Base-by-base conservation (phyloP, 1,140 invertebrate species). In the Pollicipes pollicipes region DNA sequence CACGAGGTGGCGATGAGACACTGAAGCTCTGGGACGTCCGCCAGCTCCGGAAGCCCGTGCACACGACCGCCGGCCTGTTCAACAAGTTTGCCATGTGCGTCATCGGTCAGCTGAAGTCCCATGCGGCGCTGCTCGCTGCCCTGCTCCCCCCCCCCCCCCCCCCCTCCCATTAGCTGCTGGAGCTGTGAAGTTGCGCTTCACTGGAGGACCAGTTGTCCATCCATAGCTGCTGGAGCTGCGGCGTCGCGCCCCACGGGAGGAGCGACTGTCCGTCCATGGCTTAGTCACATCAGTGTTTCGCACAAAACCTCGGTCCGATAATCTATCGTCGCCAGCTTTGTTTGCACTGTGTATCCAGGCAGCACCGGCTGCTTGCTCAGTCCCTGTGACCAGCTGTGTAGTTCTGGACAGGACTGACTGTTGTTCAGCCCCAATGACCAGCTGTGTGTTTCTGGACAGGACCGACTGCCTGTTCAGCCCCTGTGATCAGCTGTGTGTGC, bases 21-120 rank as follows among this genome's bases (percentile, higher is more conserved):
- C 78, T 99, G 69, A 99, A 98, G 81, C 77, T 99, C 2, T 99
- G 95, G 94, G 95, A 98, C 78, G 77, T 97, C 0, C 83, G 93
- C 72, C 84, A 87, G 28, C 90, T 94, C 45, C 96, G 92, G 78
- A 82, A 86, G 71, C 86, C 91, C 0, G 68, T 98, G 0, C 83
- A 88, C 72, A 82, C 83, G 4, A 87, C 85, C 21, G 79, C 80
- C 0, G 81, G 87, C 76, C 81, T 98, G 0, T 93, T 87, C 75
- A 94, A 92, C 29, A 84, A 89, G 74, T 98, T 93, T 77, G 75
- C 77, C 84, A 91, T 78, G 45, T 58, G 17, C 13, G 45, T 58
- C n/a, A n/a, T n/a, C n/a, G n/a, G n/a, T n/a, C n/a, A n/a, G n/a
- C n/a, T n/a, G n/a, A n/a, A n/a, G n/a, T n/a, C n/a, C n/a, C n/a